These are phyloP conservation scores for Clusia tigrina DNA, from an alignment of 2,888 invertebrate genomes.

Conservation along the genomic window DNA sequence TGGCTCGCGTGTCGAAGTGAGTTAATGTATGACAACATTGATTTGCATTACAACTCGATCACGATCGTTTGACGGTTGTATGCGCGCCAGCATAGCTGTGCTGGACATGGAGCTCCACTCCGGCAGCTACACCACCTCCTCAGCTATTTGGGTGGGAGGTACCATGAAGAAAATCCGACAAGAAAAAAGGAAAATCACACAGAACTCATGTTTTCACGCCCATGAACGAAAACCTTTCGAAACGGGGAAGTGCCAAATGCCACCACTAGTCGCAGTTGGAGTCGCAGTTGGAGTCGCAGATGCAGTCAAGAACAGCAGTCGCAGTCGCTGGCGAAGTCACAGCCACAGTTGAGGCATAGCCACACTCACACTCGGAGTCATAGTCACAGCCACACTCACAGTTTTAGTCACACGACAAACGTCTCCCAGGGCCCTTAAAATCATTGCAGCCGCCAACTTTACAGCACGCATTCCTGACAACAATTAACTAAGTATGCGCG, in stretches of 20 bases:
- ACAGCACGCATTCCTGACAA: slow-evolving; percentile 5
- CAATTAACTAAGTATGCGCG: not conserved
- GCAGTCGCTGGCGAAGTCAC: too few species aligned
- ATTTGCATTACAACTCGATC: slow-evolving; percentile 12
- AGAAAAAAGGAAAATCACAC: too few species aligned
- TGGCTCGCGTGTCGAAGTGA: slow-evolving; percentile 8
- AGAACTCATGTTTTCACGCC: slow-evolving; percentile 2
- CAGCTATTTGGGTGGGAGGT: not conserved
- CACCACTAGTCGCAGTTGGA: too few species aligned
- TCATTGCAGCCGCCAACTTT: too few species aligned
- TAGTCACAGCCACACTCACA: too few species aligned
- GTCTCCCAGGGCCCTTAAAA: slow-evolving; percentile 4
- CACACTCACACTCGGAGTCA: not conserved
- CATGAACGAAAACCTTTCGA: not conserved
- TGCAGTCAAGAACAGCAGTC: too few species aligned
- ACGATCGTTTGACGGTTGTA: slow-evolving; percentile 1
- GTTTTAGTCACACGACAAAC: not conserved
- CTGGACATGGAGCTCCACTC: too few species aligned
- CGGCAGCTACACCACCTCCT: too few species aligned
- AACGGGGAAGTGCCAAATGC: not conserved
- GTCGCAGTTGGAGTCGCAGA: too few species aligned
- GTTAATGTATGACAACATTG: slow-evolving; percentile 9
- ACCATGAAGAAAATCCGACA: not conserved
- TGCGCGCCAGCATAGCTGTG: too few species aligned
- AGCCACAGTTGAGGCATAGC: not conserved